Percentiles rank a stretch among this genome's conserved stretches.
Conservation (phyloP, 2,888 invertebrate species). For the Meganola albula region DNA sequence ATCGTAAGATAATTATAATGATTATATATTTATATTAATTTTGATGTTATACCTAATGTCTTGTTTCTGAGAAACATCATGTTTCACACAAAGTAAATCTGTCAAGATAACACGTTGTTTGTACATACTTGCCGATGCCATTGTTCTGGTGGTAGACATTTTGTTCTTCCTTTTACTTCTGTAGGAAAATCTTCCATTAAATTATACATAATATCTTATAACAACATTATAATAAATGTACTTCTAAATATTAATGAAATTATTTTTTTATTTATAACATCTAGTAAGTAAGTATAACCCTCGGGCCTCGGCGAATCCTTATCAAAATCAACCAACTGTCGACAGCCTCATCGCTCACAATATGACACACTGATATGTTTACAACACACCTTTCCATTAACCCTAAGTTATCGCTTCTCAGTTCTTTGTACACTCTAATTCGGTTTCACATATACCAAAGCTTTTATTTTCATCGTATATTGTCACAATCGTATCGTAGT, state of each 20-base stretch:
- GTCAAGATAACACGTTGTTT: conserved; percentile 69
- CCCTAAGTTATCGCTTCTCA: conserved; percentile 25
- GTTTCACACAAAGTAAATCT: conserved; percentile 62
- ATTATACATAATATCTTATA: conserved; percentile 25
- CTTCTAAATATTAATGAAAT: conserved; percentile 8
- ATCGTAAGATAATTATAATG: conserved; percentile 23
- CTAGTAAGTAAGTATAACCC: conserved; percentile 14
- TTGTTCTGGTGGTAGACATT: conserved; percentile 46
- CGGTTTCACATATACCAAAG: no score
- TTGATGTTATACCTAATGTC: conserved; percentile 49
- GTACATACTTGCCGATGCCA: conserved; percentile 42
- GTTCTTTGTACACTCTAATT: conserved; percentile 23
- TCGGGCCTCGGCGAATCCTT: conserved; percentile 32
- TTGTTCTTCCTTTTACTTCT: conserved; percentile 29
- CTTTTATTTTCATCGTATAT: no score
- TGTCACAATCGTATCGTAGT: no score
- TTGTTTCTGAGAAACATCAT: conserved; percentile 57
- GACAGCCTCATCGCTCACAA: conserved; percentile 39
- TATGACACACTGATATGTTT: conserved; percentile 34
- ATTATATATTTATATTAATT: conserved; percentile 34
- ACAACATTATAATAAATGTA: conserved; percentile 11
- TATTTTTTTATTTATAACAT: conserved; percentile 10
- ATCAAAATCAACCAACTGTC: conserved; percentile 33
- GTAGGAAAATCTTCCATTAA: conserved; percentile 24
- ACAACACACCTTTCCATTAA: conserved; percentile 35